phyloP scores from a whole-genome alignment of 2,113 vertebrate genomes.

The Natator depressus region DNA sequence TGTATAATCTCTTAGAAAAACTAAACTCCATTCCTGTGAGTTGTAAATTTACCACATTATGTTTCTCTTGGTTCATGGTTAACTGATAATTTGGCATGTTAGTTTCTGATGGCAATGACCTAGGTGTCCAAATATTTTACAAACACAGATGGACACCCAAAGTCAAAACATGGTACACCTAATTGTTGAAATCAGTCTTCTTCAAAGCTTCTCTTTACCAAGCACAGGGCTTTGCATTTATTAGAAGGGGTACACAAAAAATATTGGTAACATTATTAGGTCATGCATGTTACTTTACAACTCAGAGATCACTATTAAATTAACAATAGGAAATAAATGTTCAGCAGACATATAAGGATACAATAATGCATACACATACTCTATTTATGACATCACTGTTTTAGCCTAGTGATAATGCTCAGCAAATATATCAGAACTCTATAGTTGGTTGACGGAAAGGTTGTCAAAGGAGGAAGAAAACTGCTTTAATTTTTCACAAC shows the following conservation, averaged over 20 bases:
- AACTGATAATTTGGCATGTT: conserved; percentile 25
- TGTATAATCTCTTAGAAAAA: background rate
- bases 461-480: conserved; percentile 56
- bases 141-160: background rate
- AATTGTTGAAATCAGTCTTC: conserved; percentile 57
- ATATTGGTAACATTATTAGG: conserved; percentile 47
- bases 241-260: conserved; percentile 75
- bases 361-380: conserved; percentile 60
- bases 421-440: conserved; percentile 59
- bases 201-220: conserved; percentile 71
- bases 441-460: conserved; percentile 55
- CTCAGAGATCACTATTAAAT: conserved; percentile 38
- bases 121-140: conserved; percentile 29
- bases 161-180: conserved; percentile 24
- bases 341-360: conserved; percentile 58
- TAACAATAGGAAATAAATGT: conserved; percentile 67
- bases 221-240: conserved; percentile 76
- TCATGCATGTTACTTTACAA: conserved; percentile 77
- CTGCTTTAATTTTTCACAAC: conserved; percentile 51
- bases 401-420: conserved; percentile 59
- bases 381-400: conserved; percentile 68
- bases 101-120: conserved; percentile 36
- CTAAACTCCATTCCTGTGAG: background rate
- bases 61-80: background rate
- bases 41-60: background rate